Evolutionary conservation across 2,888 invertebrate species (phyloP).

Genomic region (Agrilus biguttatus): DNA sequence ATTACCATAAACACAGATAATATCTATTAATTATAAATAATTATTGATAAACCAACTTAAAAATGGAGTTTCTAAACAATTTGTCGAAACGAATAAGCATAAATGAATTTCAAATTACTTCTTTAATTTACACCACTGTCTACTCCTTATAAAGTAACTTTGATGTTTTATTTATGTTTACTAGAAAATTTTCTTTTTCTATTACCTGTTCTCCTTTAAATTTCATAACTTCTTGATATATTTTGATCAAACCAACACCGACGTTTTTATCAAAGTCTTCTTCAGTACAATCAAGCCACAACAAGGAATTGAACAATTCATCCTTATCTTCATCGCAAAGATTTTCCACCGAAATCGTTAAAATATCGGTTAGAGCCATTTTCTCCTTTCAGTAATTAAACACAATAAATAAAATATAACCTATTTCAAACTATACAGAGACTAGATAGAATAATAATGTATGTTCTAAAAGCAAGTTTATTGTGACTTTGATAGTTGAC

Average conservation of each 20-base stretch:
- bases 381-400: conserved; percentile 9
- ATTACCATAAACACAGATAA: no score
- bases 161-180: background rate
- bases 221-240: conserved; percentile 53
- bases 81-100: no score
- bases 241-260: conserved; percentile 40
- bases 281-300: conserved; percentile 45
- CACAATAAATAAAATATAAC: background rate
- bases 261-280: conserved; percentile 41
- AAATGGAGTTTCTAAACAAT: no score
- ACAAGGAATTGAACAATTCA: conserved; percentile 43
- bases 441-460: no score
- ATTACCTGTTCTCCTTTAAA: conserved; percentile 54
- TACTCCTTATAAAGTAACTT: background rate
- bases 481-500: background rate
- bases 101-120: no score
- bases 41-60: background rate
- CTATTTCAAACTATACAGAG: no score
- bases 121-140: no score
- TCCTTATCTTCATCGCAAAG: conserved; percentile 47
- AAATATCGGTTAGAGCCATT: conserved; percentile 44
- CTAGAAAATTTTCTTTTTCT: background rate
- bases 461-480: no score
- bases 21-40: no score
- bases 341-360: conserved; percentile 38